Percentiles rank a stretch among this genome's conserved stretches.
Conservation (phyloP, 2,797 vertebrate genomes). For the Megalops cyprinoides region DNA sequence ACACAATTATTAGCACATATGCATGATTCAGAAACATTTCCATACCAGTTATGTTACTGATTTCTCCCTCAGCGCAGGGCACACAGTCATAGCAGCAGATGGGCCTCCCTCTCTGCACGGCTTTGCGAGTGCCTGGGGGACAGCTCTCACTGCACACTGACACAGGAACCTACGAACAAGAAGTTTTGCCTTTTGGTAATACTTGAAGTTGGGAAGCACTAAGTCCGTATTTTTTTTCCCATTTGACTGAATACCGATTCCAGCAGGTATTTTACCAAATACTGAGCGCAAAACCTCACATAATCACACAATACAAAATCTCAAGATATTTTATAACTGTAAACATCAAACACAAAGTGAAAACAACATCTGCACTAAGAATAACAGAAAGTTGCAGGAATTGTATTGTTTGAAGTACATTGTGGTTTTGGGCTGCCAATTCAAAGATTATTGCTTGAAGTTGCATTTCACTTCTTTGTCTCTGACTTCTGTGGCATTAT, state of each 20-base stretch:
- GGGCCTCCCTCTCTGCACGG: slow-evolving; percentile 43
- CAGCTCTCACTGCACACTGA: slow-evolving; percentile 48
- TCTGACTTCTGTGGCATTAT: no score
- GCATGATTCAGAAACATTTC: neutral
- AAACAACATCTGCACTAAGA: neutral
- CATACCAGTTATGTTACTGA: slow-evolving; percentile 54
- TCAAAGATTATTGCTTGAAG: no score
- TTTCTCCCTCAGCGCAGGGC: slow-evolving; percentile 48
- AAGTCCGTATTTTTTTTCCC: no score
- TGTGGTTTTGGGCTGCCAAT: no score
- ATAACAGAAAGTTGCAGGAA: neutral
- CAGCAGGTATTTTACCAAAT: no score
- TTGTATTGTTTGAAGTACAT: no score
- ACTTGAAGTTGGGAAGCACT: no score
- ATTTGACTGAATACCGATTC: no score
- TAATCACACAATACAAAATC: no score
- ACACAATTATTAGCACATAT: neutral
- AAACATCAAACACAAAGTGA: neutral
- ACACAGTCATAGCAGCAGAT: slow-evolving; percentile 54
- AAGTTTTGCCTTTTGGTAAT: neutral
- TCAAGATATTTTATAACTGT: no score
- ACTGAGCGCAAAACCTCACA: no score
- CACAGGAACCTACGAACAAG: slow-evolving; percentile 47
- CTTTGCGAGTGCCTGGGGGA: slow-evolving; percentile 46
- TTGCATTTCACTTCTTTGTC: no score